Evolutionary conservation across 2,888 invertebrate species (phyloP).

Genomic region (Hirtodrosophila alboralis): DNA sequence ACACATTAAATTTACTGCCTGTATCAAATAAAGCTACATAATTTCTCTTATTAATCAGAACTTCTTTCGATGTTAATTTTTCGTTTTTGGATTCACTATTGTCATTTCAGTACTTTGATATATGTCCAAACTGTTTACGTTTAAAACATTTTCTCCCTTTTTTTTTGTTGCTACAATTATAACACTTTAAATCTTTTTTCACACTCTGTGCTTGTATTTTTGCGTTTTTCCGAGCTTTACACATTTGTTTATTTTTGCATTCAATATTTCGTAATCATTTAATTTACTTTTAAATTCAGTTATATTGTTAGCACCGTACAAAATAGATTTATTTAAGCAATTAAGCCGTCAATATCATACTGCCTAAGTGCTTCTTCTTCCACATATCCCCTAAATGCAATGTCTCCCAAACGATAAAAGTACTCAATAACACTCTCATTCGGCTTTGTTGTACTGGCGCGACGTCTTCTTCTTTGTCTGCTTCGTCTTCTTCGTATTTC

Average conservation of each 20-base stretch:
- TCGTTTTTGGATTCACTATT: neutral
- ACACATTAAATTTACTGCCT: conserved; percentile 7
- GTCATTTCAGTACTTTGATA: neutral
- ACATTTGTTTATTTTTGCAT: neutral
- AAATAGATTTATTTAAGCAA: neutral
- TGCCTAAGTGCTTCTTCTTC: conserved; percentile 6
- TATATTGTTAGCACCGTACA: neutral
- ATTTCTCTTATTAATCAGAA: neutral
- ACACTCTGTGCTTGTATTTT: neutral
- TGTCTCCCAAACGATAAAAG: conserved; percentile 4
- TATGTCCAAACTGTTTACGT: neutral
- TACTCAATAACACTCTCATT: conserved; percentile 1
- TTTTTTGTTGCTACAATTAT: neutral
- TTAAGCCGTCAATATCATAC: conserved; percentile 1
- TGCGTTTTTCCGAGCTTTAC: neutral
- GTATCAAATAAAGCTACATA: conserved; percentile 7
- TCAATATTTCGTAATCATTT: neutral
- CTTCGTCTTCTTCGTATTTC: neutral
- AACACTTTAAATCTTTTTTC: neutral
- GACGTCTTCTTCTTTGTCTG: neutral
- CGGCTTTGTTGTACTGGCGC: too few relatives aligned
- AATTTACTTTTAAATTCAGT: neutral
- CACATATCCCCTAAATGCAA: neutral
- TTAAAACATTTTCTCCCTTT: conserved; percentile 4
- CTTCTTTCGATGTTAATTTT: conserved; percentile 2